These are phyloP conservation scores for Eilema sororculum DNA, from an alignment of 2,888 invertebrate species.

Conservation along the genomic window DNA sequence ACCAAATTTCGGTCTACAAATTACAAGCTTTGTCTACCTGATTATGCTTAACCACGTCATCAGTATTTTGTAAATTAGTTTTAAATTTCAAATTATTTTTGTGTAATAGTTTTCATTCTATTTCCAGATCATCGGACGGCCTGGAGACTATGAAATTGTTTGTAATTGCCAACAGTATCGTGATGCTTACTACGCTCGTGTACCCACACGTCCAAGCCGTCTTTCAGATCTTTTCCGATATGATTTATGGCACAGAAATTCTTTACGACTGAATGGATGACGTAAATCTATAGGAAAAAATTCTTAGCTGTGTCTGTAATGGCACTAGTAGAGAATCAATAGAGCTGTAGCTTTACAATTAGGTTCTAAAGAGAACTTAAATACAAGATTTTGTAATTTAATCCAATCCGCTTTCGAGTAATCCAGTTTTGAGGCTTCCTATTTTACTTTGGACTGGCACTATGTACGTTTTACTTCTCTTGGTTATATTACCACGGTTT, in stretches of 20 bases:
- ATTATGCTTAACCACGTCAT: too few species aligned
- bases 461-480: conserved; percentile 20
- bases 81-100: too few species aligned
- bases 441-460: background rate
- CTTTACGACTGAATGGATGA: conserved; percentile 44
- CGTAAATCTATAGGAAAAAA: conserved; percentile 12
- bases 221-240: conserved; percentile 83
- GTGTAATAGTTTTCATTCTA: background rate
- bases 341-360: too few species aligned
- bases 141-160: conserved; percentile 93
- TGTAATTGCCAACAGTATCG: conserved; percentile 91
- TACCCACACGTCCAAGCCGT: conserved; percentile 91
- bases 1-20: too few species aligned
- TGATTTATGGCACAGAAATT: conserved; percentile 75
- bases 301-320: background rate
- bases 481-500: conserved; percentile 20
- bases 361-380: background rate
- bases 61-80: background rate
- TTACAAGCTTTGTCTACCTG: too few species aligned
- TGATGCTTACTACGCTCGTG: conserved; percentile 90
- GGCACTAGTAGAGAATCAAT: background rate
- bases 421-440: background rate
- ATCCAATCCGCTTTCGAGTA: background rate
- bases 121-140: conserved; percentile 87
- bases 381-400: background rate